These are phyloP conservation scores for Drosophila austrosaltans DNA, from an alignment of 2,888 invertebrate genomes.

Conservation along the genomic window DNA sequence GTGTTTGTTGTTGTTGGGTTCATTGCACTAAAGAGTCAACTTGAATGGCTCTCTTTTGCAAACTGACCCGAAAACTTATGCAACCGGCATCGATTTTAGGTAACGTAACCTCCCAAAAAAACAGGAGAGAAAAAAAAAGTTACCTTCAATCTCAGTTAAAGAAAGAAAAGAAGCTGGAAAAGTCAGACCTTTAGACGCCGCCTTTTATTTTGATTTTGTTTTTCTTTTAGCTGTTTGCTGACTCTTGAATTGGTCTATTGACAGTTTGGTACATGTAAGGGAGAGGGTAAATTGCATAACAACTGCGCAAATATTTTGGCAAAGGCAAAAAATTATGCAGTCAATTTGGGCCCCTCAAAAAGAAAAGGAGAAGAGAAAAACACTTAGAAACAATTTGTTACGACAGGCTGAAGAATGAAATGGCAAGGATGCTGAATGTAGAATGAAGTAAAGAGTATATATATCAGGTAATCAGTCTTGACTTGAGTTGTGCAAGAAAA, in stretches of 20 bases:
- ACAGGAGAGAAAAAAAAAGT: conserved; percentile 23
- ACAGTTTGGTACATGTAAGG: conserved; percentile 24
- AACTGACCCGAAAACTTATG: conserved; percentile 45
- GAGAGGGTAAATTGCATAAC: conserved; percentile 45
- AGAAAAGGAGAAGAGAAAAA: conserved; percentile 17
- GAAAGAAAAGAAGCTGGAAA: conserved; percentile 16
- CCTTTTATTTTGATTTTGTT: not conserved
- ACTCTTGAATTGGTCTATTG: conserved; percentile 11
- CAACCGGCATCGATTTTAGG: conserved; percentile 59
- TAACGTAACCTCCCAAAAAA: conserved; percentile 14
- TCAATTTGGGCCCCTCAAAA: conserved; percentile 52
- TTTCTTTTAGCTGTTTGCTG: not conserved
- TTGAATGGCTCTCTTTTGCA: conserved; percentile 19
- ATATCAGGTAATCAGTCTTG: conserved; percentile 47
- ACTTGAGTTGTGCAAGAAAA: conserved; percentile 6
- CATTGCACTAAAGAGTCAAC: conserved; percentile 45
- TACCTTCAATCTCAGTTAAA: conserved; percentile 37
- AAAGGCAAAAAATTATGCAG: conserved; percentile 66
- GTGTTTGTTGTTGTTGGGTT: conserved; percentile 43
- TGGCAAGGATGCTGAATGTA: conserved; percentile 6
- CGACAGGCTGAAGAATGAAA: conserved; percentile 7
- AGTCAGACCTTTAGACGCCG: conserved; percentile 1
- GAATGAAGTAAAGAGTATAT: conserved; percentile 11
- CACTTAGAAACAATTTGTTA: conserved; percentile 58
- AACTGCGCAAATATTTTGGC: conserved; percentile 65